Evolutionary conservation across 2,888 invertebrate genomes (phyloP).

Genomic region (Cenopis cana): DNA sequence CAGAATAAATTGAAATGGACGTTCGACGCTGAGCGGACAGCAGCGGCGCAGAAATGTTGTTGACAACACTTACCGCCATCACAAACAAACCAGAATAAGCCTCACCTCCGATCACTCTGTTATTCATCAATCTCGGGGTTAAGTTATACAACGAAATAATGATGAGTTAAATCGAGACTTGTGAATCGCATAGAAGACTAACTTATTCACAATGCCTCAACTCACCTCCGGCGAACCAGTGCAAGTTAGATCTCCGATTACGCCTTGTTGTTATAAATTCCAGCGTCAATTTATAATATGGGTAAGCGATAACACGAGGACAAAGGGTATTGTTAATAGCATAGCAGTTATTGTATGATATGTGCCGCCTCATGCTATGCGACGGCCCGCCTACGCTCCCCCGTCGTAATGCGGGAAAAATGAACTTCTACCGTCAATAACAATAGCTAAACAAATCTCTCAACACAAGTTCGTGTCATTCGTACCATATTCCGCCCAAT

Average conservation of each 20-base stretch:
- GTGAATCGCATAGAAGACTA: not conserved
- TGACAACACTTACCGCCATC: not conserved
- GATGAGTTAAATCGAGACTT: not conserved
- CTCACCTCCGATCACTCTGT: not conserved
- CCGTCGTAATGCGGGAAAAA: slow-evolving; percentile 46
- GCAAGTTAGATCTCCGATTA: not conserved
- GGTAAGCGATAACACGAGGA: not conserved
- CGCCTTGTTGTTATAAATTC: not conserved
- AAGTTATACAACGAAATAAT: not conserved
- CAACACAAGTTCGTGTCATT: slow-evolving; percentile 1
- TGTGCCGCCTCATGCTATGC: slow-evolving; percentile 65
- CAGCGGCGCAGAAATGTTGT: slow-evolving; percentile 27
- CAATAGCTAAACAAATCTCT: slow-evolving; percentile 32
- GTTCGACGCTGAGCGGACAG: slow-evolving; percentile 49
- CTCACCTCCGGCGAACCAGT: not conserved
- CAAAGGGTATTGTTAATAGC: not conserved
- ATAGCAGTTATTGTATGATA: slow-evolving; percentile 68
- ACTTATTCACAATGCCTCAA: not conserved
- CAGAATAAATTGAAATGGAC: slow-evolving; percentile 42
- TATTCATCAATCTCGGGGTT: not conserved
- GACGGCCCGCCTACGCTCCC: slow-evolving; percentile 77
- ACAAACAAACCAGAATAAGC: not conserved
- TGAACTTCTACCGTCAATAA: slow-evolving; percentile 15
- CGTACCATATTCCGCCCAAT: not conserved
- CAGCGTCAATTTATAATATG: not conserved